Base-by-base conservation (phyloP, 2,888 invertebrate species). In the Uropetala carovei region DNA sequence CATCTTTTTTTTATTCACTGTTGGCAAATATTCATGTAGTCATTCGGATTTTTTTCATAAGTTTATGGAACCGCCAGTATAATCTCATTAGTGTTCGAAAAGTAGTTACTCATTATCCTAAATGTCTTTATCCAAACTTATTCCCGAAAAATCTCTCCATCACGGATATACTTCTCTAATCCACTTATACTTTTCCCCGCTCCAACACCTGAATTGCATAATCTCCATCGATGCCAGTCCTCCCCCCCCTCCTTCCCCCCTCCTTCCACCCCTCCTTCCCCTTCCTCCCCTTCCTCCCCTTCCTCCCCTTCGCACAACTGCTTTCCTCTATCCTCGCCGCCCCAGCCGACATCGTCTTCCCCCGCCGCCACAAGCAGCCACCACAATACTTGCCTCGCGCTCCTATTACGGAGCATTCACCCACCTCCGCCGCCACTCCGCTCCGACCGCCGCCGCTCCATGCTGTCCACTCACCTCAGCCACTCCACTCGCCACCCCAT, bases 371-470 rank as follows among this genome's bases (percentile, higher is more conserved):
- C 43, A 43, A 43, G 43, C 43, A 43, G 43, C 5, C 43, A 43
- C 43, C 22, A 16, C 22, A 75, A 22, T 27, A 75, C 75, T 27
- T 75, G 75, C 64, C 16, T 64, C 16, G 14, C 75, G n/a, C 75
- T 27, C 75, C 75, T 75, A 75, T 75, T 75, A 75, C 14, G 22
- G 75, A n/a, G 75, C 75, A n/a, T 75, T 75, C 75, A 75, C 75
- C 75, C 75, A 27, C 75, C 11, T 64, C 64, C 43, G 43, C 43
- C 5, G 43, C 43, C 43, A 43, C 43, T 43, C 43, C 43, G 43
- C 43, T 43, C 5, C 43, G 43, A 43, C 43, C 43, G 43, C 43
- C 43, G 43, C 43, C 43, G 43, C 43, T 43, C 43, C 43, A 43
- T 5, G 43, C 43, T 43, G 43, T 43, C 43, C 43, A 43, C 43